A percentile compares a stretch with the other conserved stretches of the same genome.
phyloP scores from a whole-genome alignment of 2,888 invertebrate species.

The Tetropium fuscum region DNA sequence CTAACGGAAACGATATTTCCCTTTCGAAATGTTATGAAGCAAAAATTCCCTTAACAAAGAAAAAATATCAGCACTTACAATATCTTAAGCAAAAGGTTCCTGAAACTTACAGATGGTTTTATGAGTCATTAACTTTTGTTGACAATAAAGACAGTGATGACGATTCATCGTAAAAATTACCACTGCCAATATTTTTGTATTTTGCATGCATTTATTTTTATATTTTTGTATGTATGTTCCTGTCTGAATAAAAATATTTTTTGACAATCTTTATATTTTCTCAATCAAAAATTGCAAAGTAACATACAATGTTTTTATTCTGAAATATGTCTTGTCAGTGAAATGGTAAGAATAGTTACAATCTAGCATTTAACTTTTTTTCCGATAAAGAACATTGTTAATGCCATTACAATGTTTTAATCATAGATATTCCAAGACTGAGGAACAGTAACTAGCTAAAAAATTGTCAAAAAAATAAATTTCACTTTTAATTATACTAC shows the following conservation, averaged over 20 bases:
- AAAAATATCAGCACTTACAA: background rate
- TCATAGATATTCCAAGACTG: background rate
- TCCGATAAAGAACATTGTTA: background rate
- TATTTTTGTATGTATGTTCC: background rate
- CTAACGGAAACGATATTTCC: background rate
- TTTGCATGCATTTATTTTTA: background rate
- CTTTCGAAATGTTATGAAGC: background rate
- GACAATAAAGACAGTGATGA: background rate
- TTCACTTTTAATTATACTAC: background rate
- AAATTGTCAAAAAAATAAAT: background rate
- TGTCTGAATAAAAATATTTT: background rate
- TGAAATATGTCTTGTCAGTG: too few species aligned
- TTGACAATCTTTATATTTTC: background rate
- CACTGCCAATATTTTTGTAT: background rate
- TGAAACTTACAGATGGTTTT: background rate
- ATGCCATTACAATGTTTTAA: background rate
- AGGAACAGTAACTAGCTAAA: conserved; percentile 1
- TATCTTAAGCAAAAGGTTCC: background rate
- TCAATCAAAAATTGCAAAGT: too few species aligned
- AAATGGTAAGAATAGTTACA: background rate
- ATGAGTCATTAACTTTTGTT: background rate
- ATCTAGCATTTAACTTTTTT: background rate
- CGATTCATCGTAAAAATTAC: background rate
- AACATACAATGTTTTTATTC: too few species aligned
- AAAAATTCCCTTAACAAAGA: background rate